Evolutionary conservation across 2,888 invertebrate genomes (phyloP).

Genomic region (Sarcophaga variegata): DNA sequence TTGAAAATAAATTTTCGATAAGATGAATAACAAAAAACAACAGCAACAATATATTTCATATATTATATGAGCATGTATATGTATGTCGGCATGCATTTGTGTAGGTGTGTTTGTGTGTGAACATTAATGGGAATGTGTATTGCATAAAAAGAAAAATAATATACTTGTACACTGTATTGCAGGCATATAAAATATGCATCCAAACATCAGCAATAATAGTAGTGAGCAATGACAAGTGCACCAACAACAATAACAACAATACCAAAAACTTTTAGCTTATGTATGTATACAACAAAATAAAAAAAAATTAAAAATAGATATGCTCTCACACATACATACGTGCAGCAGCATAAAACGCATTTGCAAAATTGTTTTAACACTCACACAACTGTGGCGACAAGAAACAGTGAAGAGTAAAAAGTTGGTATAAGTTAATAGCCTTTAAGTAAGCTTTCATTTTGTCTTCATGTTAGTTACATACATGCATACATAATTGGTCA

Average conservation of each 20-base stretch:
- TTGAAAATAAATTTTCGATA: background rate
- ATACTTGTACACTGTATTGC: background rate
- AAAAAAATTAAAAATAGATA: background rate
- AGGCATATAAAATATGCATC: constrained; percentile 11
- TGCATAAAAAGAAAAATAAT: constrained; percentile 46
- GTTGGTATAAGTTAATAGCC: too few relatives aligned
- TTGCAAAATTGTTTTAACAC: background rate
- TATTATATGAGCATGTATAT: too few relatives aligned
- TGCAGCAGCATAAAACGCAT: background rate
- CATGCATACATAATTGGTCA: too few relatives aligned
- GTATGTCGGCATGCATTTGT: too few relatives aligned
- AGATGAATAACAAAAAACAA: background rate
- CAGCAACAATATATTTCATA: background rate
- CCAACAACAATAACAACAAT: background rate
- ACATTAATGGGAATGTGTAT: constrained; percentile 48
- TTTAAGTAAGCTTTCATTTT: too few relatives aligned
- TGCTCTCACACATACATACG: background rate
- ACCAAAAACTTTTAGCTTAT: background rate
- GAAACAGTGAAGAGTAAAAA: background rate
- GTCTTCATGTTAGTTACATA: too few relatives aligned
- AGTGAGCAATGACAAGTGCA: background rate
- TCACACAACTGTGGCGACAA: background rate
- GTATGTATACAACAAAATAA: background rate
- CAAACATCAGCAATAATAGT: constrained; percentile 28
- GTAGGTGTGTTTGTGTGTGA: too few relatives aligned